Percentiles rank a stretch among this genome's conserved stretches.
Conservation (phyloP, 1,140 invertebrate genomes). For the Drosophila sp. region DNA sequence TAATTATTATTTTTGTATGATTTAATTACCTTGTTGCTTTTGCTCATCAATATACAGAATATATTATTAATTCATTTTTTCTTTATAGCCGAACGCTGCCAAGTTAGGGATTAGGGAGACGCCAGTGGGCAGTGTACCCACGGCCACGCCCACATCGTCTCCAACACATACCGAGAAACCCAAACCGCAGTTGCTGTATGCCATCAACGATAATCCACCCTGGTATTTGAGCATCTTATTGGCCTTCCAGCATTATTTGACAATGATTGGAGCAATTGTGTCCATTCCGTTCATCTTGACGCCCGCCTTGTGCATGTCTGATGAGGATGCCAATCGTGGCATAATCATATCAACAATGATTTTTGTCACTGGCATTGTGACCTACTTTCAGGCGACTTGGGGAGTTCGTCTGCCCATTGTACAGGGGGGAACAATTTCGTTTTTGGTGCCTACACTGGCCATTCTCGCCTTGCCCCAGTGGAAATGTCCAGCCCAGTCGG, state of each 20-base stretch:
- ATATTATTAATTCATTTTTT: slow-evolving; percentile 17
- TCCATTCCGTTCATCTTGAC: slow-evolving; percentile 93
- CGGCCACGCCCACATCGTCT: not conserved
- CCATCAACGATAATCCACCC: slow-evolving; percentile 91
- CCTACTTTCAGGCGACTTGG: slow-evolving; percentile 91
- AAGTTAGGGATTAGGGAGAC: slow-evolving; percentile 31
- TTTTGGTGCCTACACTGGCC: slow-evolving; percentile 92
- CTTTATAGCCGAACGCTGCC: slow-evolving; percentile 30
- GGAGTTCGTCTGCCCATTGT: slow-evolving; percentile 87
- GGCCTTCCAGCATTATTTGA: slow-evolving; percentile 93
- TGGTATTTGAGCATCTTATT: slow-evolving; percentile 93
- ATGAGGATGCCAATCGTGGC: slow-evolving; percentile 90
- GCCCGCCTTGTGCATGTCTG: slow-evolving; percentile 91
- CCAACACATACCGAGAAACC: slow-evolving; percentile 36
- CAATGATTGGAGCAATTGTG: slow-evolving; percentile 94
- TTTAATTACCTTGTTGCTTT: slow-evolving; percentile 10
- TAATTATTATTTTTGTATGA: slow-evolving; percentile 26
- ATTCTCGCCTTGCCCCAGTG: slow-evolving; percentile 90
- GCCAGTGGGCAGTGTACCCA: slow-evolving; percentile 19
- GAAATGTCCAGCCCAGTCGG: slow-evolving; percentile 88
- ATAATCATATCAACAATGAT: slow-evolving; percentile 95
- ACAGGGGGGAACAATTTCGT: slow-evolving; percentile 93
- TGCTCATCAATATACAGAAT: slow-evolving; percentile 9
- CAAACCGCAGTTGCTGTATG: slow-evolving; percentile 84
- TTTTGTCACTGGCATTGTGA: slow-evolving; percentile 93